A percentile compares a stretch with the other conserved stretches of the same genome.
phyloP scores from a whole-genome alignment of 2,113 vertebrate species.

The Trichechus manatus region DNA sequence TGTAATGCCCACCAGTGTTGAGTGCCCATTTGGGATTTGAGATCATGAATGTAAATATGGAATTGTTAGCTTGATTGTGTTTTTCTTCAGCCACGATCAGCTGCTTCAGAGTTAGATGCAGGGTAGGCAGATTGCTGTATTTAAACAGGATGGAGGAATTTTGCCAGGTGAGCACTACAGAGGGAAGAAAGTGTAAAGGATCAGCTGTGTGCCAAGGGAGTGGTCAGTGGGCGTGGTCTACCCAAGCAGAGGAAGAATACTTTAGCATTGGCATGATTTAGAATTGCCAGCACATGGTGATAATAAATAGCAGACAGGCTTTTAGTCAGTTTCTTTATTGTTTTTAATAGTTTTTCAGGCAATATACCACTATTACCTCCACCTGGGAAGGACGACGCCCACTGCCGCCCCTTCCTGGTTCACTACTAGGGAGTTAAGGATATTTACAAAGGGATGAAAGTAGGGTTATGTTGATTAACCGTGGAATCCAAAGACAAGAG shows the following conservation, averaged over 20 bases:
- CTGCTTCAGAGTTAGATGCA: background rate
- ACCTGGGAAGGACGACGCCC: background rate
- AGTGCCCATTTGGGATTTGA: background rate
- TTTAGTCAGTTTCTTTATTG: background rate
- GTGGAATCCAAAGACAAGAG: background rate
- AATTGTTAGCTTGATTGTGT: background rate
- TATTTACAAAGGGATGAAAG: background rate
- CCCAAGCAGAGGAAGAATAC: background rate
- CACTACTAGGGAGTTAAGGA: background rate
- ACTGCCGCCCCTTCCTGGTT: background rate
- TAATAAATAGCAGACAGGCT: background rate
- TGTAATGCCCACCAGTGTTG: background rate
- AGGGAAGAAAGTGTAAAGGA: background rate
- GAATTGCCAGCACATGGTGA: background rate
- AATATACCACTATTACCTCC: background rate
- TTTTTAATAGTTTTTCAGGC: background rate
- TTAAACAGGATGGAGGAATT: background rate
- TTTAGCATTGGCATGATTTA: background rate
- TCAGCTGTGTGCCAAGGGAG: too few species aligned
- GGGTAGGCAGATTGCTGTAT: background rate
- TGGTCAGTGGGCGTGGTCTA: background rate
- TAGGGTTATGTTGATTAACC: background rate
- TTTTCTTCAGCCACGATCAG: background rate
- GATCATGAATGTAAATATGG: background rate
- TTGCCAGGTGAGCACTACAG: background rate